Conservation (phyloP, 2,113 vertebrate genomes). For the Caranx ignobilis region DNA sequence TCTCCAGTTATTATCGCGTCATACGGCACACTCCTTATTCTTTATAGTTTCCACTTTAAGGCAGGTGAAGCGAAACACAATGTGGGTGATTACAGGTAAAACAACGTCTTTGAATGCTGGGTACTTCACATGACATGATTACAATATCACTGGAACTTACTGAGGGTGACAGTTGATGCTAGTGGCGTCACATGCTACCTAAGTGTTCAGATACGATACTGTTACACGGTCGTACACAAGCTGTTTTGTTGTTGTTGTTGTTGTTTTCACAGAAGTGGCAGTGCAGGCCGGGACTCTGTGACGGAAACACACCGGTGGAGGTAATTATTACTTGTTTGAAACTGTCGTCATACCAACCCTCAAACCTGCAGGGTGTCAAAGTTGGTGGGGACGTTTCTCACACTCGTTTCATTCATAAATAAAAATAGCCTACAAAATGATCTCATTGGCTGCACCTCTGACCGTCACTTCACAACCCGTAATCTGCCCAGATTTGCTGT, state of each 20-base stretch:
- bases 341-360: background rate
- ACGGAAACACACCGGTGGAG: background rate
- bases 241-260: slow-evolving; percentile 11
- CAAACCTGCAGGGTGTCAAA: slow-evolving; percentile 19
- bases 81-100: slow-evolving; percentile 5
- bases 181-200: background rate
- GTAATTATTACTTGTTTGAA: slow-evolving; percentile 4
- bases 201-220: background rate
- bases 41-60: slow-evolving; percentile 5
- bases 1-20: too few relatives aligned
- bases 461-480: background rate
- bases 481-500: background rate
- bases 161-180: background rate
- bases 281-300: background rate
- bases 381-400: slow-evolving; percentile 9
- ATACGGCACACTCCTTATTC: background rate
- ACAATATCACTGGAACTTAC: background rate
- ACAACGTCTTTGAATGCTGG: slow-evolving; percentile 7
- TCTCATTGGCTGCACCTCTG: background rate
- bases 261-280: slow-evolving; percentile 12
- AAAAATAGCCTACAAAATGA: background rate
- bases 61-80: slow-evolving; percentile 19
- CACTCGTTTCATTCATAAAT: slow-evolving; percentile 8
- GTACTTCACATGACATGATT: slow-evolving; percentile 23
- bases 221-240: background rate